These are phyloP conservation scores for Streblospio benedicti DNA, from an alignment of 1,140 invertebrate genomes.

Conservation along the genomic window DNA sequence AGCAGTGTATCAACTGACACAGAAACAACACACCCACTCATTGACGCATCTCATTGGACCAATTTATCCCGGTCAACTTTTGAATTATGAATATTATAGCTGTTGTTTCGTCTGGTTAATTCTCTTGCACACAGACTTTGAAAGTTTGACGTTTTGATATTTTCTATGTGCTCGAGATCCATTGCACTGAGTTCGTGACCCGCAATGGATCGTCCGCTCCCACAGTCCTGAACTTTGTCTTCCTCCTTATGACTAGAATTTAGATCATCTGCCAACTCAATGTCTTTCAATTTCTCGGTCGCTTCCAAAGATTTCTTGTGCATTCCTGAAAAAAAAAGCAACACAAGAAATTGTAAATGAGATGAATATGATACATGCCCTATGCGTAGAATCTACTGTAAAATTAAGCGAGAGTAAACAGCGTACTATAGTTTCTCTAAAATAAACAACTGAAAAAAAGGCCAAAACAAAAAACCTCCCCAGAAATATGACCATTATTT, in stretches of 20 bases:
- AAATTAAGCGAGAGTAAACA: not conserved
- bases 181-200: no score
- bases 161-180: no score
- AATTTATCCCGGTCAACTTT: no score
- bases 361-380: not conserved
- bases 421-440: not conserved
- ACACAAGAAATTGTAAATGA: conserved; percentile 9
- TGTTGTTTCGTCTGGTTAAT: no score
- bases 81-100: no score
- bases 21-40: no score
- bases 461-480: not conserved
- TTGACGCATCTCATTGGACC: no score
- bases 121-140: no score
- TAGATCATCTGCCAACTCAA: conserved; percentile 36
- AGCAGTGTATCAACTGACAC: no score
- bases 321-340: conserved; percentile 66
- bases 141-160: no score
- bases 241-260: conserved; percentile 4
- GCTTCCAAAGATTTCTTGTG: conserved; percentile 96
- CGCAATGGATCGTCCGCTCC: no score
- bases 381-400: not conserved
- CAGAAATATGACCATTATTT: not conserved
- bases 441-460: not conserved
- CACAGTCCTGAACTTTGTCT: not conserved
- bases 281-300: conserved; percentile 78